phyloP scores from a whole-genome alignment of 2,888 invertebrate genomes.

The Macrosiphum euphorbiae region DNA sequence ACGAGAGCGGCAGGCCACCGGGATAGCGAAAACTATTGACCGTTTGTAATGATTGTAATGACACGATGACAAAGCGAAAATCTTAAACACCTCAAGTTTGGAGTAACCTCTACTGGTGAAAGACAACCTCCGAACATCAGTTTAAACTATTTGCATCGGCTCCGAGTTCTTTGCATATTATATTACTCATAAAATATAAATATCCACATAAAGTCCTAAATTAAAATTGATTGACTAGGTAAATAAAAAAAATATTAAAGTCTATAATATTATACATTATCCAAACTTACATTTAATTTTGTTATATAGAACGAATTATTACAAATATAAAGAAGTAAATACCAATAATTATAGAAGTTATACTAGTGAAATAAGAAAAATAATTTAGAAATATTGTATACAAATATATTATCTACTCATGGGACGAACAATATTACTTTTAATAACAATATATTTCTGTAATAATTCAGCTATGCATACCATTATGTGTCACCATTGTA shows the following conservation, averaged over 20 bases:
- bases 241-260: background rate
- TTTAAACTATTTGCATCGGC: background rate
- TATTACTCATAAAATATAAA: background rate
- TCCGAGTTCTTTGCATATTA: background rate
- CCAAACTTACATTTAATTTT: background rate
- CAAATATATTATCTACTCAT: background rate
- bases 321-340: background rate
- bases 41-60: background rate
- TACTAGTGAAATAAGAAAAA: background rate
- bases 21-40: constrained; percentile 31
- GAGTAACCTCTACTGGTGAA: background rate
- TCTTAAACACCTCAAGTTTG: background rate
- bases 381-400: background rate
- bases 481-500: no score
- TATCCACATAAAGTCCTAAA: background rate
- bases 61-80: constrained; percentile 9
- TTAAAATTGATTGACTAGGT: background rate
- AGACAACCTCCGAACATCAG: background rate
- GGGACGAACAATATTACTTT: background rate
- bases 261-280: background rate
- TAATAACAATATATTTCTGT: background rate
- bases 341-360: background rate
- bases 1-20: background rate
- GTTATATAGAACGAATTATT: background rate
- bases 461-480: no score